Evolutionary conservation across 2,888 invertebrate genomes (phyloP).

Genomic region (Aspidiotus destructor): DNA sequence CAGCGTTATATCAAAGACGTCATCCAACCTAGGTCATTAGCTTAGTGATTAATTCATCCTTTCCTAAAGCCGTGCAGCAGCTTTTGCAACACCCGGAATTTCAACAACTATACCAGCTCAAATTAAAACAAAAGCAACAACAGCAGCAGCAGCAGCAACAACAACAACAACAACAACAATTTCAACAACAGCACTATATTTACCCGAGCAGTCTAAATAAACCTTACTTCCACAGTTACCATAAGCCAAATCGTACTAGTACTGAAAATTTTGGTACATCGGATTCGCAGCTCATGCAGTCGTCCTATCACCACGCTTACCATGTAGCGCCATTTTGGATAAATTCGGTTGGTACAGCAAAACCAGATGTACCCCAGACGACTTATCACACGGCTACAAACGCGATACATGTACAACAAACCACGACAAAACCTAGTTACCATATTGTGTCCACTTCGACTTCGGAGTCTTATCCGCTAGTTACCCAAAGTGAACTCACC

Average conservation of each 20-base stretch:
- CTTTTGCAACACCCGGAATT: constrained; percentile 37
- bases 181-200: constrained; percentile 35
- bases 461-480: constrained; percentile 9
- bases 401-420: constrained; percentile 23
- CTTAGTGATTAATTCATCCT: background rate
- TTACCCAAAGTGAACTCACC: constrained; percentile 24
- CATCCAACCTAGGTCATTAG: no score
- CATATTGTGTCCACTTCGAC: constrained; percentile 22
- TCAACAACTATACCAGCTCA: constrained; percentile 34
- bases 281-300: constrained; percentile 18
- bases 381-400: constrained; percentile 29
- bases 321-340: constrained; percentile 28
- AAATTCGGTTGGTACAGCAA: constrained; percentile 17
- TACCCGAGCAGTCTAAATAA: constrained; percentile 34
- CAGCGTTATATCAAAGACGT: no score
- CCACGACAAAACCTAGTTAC: constrained; percentile 29
- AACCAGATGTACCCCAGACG: constrained; percentile 23
- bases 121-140: constrained; percentile 34
- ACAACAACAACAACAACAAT: constrained; percentile 24
- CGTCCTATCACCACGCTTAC: constrained; percentile 23
- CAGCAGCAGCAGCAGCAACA: constrained; percentile 37
- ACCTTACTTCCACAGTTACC: constrained; percentile 28
- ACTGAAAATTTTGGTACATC: background rate
- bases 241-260: constrained; percentile 16
- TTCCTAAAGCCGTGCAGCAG: constrained; percentile 36